Evolutionary conservation across 2,797 vertebrate genomes (phyloP), one percentile per base, ranked within the genome.

Genomic region (Intellagama lesueurii): DNA sequence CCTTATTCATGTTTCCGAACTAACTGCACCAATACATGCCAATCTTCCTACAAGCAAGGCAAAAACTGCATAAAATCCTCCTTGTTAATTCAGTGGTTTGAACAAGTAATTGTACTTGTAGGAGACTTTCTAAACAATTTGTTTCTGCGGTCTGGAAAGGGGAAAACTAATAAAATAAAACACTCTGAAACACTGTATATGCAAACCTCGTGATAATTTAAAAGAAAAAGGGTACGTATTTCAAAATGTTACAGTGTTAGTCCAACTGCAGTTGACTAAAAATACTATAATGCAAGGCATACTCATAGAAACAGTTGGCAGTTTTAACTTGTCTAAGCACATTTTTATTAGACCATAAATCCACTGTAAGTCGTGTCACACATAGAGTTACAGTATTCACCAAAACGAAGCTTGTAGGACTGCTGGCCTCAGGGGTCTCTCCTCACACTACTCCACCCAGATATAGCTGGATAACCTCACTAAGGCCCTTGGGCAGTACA

Each of bases 301-400:
- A 93, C 66, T 93, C 81, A 82, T 88, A 64, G 86, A 96, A 89
- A 89, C 92, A 88, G 81, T 1, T 1, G 77, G 81, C 86, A 94
- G 85, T 76, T 94, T 94, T 94, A 93, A 91, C 85, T 93, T 32
- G 22, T 90, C 85, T 85, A 92, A 89, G 83, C 90, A 94, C 16
- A 64, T 88, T 93, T 95, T 93, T 89, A 94, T 94, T 93, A 87
- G 86, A 85, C 60, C 2, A 70, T 94, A 95, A 95, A 95, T 89
- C 72, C 90, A 91, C 64, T 70, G 83, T 86, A 93, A 90, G 90
- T 91, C 73, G 89, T 81, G 92, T 81, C 73, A 86, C 22, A 60
- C 87, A 68, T 91, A 85, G 91, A 87, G 94, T 92, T 90, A 90
- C 91, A 82, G 35, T 2, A 14, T 87, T 91, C 52, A 68, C 22